Conservation (phyloP, 2,888 invertebrate genomes). For the Mythimna lalbum region DNA sequence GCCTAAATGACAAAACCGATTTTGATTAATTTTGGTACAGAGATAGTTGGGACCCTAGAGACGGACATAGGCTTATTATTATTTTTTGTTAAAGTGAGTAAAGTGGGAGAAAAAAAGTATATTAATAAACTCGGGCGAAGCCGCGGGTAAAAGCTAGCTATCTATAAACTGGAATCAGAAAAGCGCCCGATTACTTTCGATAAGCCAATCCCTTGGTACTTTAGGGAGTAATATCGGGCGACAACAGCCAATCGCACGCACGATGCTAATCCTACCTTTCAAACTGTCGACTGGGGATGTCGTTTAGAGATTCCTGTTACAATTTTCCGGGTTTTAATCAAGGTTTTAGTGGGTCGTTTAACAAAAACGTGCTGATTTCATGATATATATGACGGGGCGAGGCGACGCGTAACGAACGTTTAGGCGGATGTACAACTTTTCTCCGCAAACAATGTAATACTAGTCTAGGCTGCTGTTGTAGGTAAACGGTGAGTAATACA, state of each 20-base stretch:
- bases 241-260: slow-evolving; percentile 13
- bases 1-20: no score
- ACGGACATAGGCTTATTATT: no score
- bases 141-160: no score
- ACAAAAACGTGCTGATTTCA: slow-evolving; percentile 51
- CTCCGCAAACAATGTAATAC: slow-evolving; percentile 47
- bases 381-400: slow-evolving; percentile 51
- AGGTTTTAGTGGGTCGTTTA: slow-evolving; percentile 17
- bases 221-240: slow-evolving; percentile 22
- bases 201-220: slow-evolving; percentile 16
- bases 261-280: slow-evolving; percentile 29
- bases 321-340: slow-evolving; percentile 43
- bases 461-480: slow-evolving; percentile 35
- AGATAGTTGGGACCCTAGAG: no score
- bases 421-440: slow-evolving; percentile 57
- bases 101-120: no score
- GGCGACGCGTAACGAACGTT: slow-evolving; percentile 54
- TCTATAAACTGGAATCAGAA: slow-evolving; percentile 18
- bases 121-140: no score
- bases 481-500: slow-evolving; percentile 17
- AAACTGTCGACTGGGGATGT: slow-evolving; percentile 21
- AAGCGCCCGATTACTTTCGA: slow-evolving; percentile 21
- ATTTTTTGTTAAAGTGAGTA: no score
- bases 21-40: no score
- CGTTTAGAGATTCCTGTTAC: slow-evolving; percentile 17